phyloP scores from a whole-genome alignment of 2,888 invertebrate genomes.

The Cetonia aurata region DNA sequence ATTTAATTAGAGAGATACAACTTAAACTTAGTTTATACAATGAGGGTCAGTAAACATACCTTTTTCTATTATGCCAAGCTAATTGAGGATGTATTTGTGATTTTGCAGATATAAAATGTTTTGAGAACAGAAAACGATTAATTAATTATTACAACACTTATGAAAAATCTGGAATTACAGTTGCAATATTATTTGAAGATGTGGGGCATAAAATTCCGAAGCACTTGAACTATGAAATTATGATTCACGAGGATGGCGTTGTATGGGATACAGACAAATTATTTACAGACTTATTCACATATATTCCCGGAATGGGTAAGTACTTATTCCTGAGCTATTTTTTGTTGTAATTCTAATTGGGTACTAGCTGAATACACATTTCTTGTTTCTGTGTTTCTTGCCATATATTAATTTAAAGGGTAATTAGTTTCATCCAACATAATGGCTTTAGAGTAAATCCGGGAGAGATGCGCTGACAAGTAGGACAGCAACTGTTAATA shows the following conservation, averaged over 20 bases:
- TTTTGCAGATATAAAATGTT: constrained; percentile 56
- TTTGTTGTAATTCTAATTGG: constrained; percentile 9
- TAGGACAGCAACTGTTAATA: no score
- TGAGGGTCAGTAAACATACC: constrained; percentile 55
- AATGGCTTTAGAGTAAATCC: no score
- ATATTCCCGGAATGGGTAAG: constrained; percentile 47
- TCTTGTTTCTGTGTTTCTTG: constrained; percentile 14
- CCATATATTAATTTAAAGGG: no score
- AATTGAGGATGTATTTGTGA: constrained; percentile 7
- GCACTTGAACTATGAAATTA: constrained; percentile 58
- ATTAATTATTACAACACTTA: constrained; percentile 54
- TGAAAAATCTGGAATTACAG: constrained; percentile 49
- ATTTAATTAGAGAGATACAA: constrained; percentile 59
- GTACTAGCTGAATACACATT: neutral
- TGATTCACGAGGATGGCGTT: constrained; percentile 55
- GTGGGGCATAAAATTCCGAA: constrained; percentile 48
- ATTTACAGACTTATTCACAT: constrained; percentile 42
- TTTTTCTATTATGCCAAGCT: neutral
- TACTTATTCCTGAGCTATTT: neutral
- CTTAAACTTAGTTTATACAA: constrained; percentile 57
- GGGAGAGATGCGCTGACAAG: no score
- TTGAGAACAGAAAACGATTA: constrained; percentile 55
- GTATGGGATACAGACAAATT: constrained; percentile 56
- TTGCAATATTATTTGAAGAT: constrained; percentile 59
- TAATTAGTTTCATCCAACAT: no score